Base-by-base conservation (phyloP, 1,140 invertebrate species). In the Lordiphosa mommai region DNA sequence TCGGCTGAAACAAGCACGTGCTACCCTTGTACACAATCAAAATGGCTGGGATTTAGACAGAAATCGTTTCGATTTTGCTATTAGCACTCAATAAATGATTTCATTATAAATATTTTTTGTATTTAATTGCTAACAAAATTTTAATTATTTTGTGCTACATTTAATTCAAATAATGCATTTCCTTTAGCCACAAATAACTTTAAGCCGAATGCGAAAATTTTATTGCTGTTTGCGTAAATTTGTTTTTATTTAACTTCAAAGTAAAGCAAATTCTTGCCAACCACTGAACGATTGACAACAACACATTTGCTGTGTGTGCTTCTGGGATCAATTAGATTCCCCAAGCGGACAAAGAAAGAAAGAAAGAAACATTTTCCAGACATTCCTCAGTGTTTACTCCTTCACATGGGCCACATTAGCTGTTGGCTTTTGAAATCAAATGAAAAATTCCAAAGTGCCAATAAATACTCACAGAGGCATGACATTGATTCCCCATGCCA, bases 381-480 rank as follows among this genome's bases (percentile, higher is more conserved):
- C 51, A 84, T 79, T 80, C 69, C 68, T 59, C 14, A 50, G 50
- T 80, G 60, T 56, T 80, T 86, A 53, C 55, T 50, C 50, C 23
- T 29, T 51, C 50, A 27, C 48, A 60, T 73, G 56, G 57, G 74
- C 56, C 49, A 40, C 70, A 82, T 56, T 76, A 53, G 72, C 40
- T 32, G 49, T 46, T 61, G 36, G 43, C 61, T 50, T 58, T 65
- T 20, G 57, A 51, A 72, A 61, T 70, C 65, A 82, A 80, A 74
- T 74, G 76, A 74, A 70, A 80, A 82, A 80, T 80, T 74, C 76
- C 74, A 56, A 51, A 48, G 44, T 55, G 65, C 49, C 76, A 82
- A 82, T 79, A 79, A 82, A 80, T 80, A 61, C 69, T 16, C 20
- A 16, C 14, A 32, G 13, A n/a, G 1, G 2, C 38, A 59, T 17